phyloP scores from a whole-genome alignment of 2,888 invertebrate genomes.

The Timandra comae region DNA sequence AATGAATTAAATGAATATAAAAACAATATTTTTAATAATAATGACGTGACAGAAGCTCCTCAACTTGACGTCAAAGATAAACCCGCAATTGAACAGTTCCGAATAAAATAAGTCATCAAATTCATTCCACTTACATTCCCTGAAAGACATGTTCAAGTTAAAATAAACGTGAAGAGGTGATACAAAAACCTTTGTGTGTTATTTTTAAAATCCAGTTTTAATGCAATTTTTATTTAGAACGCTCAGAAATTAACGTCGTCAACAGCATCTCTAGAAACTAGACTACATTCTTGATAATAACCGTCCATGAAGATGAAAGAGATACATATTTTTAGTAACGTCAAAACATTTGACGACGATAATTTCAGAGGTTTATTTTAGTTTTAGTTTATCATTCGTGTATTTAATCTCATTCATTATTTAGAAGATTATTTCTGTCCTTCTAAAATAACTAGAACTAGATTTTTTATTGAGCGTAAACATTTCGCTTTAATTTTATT shows the following conservation, averaged over 20 bases:
- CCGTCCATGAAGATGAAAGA: conserved; percentile 1
- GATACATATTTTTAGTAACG: conserved; percentile 3
- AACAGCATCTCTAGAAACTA: conserved; percentile 3
- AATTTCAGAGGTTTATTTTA: conserved; percentile 41
- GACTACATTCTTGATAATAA: neutral
- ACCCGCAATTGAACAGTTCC: conserved; percentile 62
- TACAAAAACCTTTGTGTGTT: conserved; percentile 64
- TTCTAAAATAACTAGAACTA: conserved; percentile 34
- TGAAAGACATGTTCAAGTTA: conserved; percentile 60
- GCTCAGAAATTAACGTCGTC: conserved; percentile 36
- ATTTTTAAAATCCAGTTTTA: conserved; percentile 60
- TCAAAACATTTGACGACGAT: conserved; percentile 30
- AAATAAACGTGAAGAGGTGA: conserved; percentile 64
- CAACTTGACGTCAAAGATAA: conserved; percentile 64
- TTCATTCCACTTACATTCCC: conserved; percentile 74
- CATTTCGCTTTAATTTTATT: neutral
- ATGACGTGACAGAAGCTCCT: conserved; percentile 71
- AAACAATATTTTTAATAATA: conserved; percentile 40
- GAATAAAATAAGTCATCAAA: conserved; percentile 57
- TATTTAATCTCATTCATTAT: conserved; percentile 53
- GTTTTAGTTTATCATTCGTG: conserved; percentile 53
- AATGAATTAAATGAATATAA: conserved; percentile 53
- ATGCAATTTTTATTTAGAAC: conserved; percentile 63
- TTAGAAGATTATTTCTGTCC: conserved; percentile 49
- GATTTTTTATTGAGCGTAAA: too few species aligned